Evolutionary conservation across 2,888 invertebrate genomes (phyloP).

Genomic region (Lochmaea capreae): DNA sequence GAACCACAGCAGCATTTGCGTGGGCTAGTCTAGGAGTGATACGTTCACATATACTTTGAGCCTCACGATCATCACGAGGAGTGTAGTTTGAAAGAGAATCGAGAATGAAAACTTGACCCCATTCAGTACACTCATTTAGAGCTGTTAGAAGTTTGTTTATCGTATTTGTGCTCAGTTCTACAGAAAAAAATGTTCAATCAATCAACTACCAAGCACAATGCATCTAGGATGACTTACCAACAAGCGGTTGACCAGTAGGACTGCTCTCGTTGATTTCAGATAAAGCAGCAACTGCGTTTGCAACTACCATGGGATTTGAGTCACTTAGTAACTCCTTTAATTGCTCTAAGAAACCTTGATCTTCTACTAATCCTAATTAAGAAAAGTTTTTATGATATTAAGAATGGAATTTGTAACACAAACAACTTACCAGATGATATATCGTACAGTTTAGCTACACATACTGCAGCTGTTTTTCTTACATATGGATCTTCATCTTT

Average conservation of each 20-base stretch:
- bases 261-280: slow-evolving; percentile 99
- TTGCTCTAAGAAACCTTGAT: slow-evolving; percentile 97
- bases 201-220: too few species aligned
- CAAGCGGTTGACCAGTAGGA: slow-evolving; percentile 92
- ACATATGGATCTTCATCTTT: slow-evolving; percentile 98
- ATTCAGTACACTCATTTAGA: slow-evolving; percentile 98
- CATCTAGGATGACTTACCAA: slow-evolving; percentile 68
- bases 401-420: background rate
- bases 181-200: slow-evolving; percentile 30
- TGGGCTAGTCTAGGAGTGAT: slow-evolving; percentile 98
- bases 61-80: slow-evolving; percentile 96
- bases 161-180: slow-evolving; percentile 95
- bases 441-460: slow-evolving; percentile 98
- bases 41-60: slow-evolving; percentile 97
- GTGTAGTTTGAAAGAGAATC: slow-evolving; percentile 97
- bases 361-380: slow-evolving; percentile 68
- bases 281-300: slow-evolving; percentile 98
- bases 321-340: slow-evolving; percentile 96
- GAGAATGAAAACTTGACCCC: slow-evolving; percentile 98
- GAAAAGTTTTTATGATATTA: background rate
- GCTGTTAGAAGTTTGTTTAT: slow-evolving; percentile 98
- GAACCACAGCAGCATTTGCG: slow-evolving; percentile 98
- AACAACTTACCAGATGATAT: slow-evolving; percentile 76
- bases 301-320: slow-evolving; percentile 99
- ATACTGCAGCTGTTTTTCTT: slow-evolving; percentile 98